A percentile compares a stretch with the other conserved stretches of the same genome.
phyloP scores from a whole-genome alignment of 2,888 invertebrate genomes.

The Trissoscelio sp. region DNA sequence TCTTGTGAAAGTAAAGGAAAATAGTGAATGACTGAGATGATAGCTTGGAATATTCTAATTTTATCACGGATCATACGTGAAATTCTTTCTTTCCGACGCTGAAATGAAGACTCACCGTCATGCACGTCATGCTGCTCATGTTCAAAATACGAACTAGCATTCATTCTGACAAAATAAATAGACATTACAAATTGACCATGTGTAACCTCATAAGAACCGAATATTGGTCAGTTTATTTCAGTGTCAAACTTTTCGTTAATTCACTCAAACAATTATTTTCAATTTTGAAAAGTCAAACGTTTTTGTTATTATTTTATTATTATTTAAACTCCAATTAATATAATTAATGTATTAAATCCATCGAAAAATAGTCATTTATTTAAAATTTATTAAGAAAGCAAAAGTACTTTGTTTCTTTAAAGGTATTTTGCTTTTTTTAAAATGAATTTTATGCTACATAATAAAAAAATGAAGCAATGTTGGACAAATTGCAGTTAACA shows the following conservation, averaged over 20 bases:
- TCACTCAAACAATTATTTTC: not conserved
- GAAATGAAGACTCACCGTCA: slow-evolving; percentile 63
- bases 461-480: slow-evolving; percentile 4
- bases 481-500: not conserved
- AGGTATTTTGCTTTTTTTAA: not conserved
- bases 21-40: slow-evolving; percentile 20
- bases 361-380: no score
- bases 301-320: not conserved
- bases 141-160: slow-evolving; percentile 60
- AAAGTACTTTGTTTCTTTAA: no score
- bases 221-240: slow-evolving; percentile 18
- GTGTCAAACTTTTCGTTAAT: not conserved
- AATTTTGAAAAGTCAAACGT: not conserved
- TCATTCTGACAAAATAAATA: slow-evolving; percentile 64
- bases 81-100: slow-evolving; percentile 43
- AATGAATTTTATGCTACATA: not conserved
- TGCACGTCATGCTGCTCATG: slow-evolving; percentile 61
- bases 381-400: no score
- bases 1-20: slow-evolving; percentile 8
- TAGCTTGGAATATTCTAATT: slow-evolving; percentile 48
- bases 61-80: slow-evolving; percentile 54
- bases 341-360: no score
- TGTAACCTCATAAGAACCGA: slow-evolving; percentile 36
- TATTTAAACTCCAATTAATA: not conserved
- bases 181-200: slow-evolving; percentile 44